Percentiles rank a stretch among this genome's conserved stretches.
Conservation (phyloP, 2,797 vertebrate species). For the Myiotriccus ornatus region DNA sequence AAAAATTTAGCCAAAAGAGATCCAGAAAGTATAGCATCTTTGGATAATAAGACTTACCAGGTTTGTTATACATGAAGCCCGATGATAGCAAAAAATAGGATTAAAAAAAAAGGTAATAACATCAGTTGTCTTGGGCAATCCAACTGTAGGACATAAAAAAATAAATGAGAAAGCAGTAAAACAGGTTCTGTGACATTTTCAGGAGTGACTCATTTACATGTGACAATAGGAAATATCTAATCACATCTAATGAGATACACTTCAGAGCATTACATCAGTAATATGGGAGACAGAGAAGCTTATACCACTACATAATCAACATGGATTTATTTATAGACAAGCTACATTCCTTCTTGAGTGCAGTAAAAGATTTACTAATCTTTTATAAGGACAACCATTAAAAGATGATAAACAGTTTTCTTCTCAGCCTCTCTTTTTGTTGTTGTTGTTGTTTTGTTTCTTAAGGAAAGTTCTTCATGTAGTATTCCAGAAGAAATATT, state of each 20-base stretch:
- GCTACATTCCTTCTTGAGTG: neutral
- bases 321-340: neutral
- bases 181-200: constrained; percentile 19
- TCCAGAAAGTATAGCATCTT: neutral
- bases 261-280: neutral
- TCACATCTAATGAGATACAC: neutral
- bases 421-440: neutral
- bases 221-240: constrained; percentile 34
- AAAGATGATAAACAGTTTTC: neutral
- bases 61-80: neutral
- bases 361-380: neutral
- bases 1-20: neutral
- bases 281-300: neutral
- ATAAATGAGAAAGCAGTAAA: constrained; percentile 4
- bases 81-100: neutral
- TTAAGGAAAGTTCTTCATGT: neutral
- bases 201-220: constrained; percentile 31
- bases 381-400: constrained; percentile 8
- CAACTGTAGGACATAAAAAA: neutral
- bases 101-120: neutral
- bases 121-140: neutral
- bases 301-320: neutral
- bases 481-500: neutral
- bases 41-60: neutral
- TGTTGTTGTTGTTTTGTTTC: neutral